phyloP scores from a whole-genome alignment of 2,113 vertebrate genomes.

The Circaetus cinerascens region DNA sequence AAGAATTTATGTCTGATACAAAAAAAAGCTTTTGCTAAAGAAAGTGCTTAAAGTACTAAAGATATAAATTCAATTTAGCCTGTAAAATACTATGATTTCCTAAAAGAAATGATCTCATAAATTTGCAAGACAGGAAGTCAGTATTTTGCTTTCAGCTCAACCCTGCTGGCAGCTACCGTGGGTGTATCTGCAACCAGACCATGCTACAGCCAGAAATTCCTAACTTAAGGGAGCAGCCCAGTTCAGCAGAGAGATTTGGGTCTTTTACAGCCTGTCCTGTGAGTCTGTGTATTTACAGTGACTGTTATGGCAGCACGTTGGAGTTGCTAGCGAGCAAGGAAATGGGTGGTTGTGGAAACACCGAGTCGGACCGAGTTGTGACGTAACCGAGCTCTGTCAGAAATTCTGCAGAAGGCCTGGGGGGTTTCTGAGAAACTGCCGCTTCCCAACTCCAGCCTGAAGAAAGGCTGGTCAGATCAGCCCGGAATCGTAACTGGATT shows the following conservation, averaged over 20 bases:
- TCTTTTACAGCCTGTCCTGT: fast-evolving
- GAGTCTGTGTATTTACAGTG: background rate
- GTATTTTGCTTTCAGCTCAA: background rate
- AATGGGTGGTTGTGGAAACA: background rate
- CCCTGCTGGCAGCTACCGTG: background rate
- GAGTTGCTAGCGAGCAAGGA: background rate
- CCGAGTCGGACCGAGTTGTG: fast-evolving
- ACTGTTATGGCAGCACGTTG: background rate
- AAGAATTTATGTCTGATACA: fast-evolving
- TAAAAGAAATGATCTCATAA: background rate
- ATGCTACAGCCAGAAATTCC: background rate
- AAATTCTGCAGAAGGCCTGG: background rate
- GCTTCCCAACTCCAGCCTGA: background rate
- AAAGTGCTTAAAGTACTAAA: background rate
- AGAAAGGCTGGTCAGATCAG: fast-evolving
- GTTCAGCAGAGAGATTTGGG: background rate
- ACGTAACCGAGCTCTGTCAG: fast-evolving
- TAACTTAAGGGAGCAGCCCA: fast-evolving
- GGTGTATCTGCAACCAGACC: background rate
- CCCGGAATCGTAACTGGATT: fast-evolving
- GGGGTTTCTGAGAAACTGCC: fast-evolving
- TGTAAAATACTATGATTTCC: fast-evolving
- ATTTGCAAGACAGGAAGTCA: background rate
- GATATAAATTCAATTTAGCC: fast-evolving
- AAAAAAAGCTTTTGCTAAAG: background rate